phyloP scores from a whole-genome alignment of 2,797 vertebrate species.

The Falco novaeseelandiae region DNA sequence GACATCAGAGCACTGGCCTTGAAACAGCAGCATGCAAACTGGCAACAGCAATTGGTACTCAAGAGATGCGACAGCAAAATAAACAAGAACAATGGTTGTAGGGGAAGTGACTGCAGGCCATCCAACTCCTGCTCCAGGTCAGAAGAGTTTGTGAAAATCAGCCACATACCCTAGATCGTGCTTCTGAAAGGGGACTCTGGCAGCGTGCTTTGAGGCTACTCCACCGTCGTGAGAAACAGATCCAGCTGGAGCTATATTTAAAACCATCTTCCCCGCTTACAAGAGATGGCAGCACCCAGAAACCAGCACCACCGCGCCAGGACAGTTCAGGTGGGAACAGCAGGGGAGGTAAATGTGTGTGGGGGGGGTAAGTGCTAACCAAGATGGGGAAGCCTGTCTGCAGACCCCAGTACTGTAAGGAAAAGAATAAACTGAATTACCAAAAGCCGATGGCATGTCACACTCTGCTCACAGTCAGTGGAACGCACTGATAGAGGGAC shows the following conservation, averaged over 20 bases:
- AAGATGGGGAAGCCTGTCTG: neutral
- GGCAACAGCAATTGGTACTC: rapidly evolving
- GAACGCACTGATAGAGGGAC: neutral
- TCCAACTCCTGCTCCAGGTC: neutral
- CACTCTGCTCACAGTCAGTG: neutral
- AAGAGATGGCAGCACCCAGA: neutral
- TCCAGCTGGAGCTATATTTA: neutral
- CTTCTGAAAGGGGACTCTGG: neutral
- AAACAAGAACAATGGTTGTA: neutral
- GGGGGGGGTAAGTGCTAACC: neutral
- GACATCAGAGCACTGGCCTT: neutral
- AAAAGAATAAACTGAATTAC: neutral
- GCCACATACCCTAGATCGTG: neutral
- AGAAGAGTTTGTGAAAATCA: neutral
- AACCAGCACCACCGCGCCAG: rapidly evolving
- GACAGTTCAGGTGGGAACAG: neutral
- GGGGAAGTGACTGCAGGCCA: neutral
- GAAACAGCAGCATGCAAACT: neutral
- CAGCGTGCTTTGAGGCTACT: neutral
- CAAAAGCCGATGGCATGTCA: neutral
- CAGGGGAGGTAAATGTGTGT: neutral
- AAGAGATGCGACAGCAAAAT: neutral
- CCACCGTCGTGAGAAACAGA: neutral
- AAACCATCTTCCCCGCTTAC: neutral
- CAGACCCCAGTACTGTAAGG: neutral